Conservation (phyloP, 2,888 invertebrate species). For the Tuta absoluta region DNA sequence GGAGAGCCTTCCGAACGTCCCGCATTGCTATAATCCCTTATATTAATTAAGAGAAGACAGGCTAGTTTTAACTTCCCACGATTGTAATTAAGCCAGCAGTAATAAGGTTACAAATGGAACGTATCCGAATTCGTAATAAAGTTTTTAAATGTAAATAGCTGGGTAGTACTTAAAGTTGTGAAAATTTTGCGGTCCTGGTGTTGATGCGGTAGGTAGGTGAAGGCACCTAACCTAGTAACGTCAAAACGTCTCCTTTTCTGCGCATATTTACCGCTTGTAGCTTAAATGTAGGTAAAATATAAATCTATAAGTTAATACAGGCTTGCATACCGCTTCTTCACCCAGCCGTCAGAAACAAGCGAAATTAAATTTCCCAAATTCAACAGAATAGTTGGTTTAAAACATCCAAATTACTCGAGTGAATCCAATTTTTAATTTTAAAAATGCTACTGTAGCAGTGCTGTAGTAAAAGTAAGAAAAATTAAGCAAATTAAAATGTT, state of each 20-base stretch:
- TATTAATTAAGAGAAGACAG: conserved; percentile 18
- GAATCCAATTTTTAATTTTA: conserved; percentile 8
- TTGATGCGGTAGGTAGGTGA: background rate
- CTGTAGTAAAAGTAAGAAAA: background rate
- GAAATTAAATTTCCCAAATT: conserved; percentile 13
- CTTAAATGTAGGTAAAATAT: conserved; percentile 15
- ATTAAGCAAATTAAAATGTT: conserved; percentile 12
- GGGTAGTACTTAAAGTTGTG: background rate
- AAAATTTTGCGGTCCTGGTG: background rate
- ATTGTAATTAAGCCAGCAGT: conserved; percentile 11
- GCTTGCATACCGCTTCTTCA: conserved; percentile 5
- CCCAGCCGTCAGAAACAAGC: background rate
- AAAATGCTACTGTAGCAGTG: background rate
- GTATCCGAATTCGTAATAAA: conserved; percentile 9
- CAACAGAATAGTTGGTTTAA: conserved; percentile 16
- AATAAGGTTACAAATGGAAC: conserved; percentile 11
- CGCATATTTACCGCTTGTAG: conserved; percentile 16
- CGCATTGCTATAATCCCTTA: conserved; percentile 21
- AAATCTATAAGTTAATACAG: conserved; percentile 6
- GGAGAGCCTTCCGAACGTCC: conserved; percentile 19
- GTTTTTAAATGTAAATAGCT: conserved; percentile 10
- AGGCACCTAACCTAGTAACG: no score
- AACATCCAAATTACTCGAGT: conserved; percentile 12
- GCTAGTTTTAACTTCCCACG: conserved; percentile 14
- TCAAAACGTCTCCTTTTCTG: conserved; percentile 15